Percentiles rank a stretch among this genome's conserved stretches.
Conservation (phyloP, 2,113 vertebrate species). For the Lates calcarifer region DNA sequence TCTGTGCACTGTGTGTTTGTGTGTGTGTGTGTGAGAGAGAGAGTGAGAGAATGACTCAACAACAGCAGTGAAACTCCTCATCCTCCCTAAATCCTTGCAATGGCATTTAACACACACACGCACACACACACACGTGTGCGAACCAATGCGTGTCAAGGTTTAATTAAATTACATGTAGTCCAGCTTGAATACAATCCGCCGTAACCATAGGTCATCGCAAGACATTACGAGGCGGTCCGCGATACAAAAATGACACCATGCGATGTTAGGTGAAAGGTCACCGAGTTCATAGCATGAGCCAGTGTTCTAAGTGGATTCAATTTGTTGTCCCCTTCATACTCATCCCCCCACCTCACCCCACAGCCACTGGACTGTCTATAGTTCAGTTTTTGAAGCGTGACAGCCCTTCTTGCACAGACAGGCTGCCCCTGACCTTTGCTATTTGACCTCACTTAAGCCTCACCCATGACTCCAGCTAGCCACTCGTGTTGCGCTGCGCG, state of each 20-base stretch:
- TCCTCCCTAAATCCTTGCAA: conserved; percentile 55
- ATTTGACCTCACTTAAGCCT: conserved; percentile 48
- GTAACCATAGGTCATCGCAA: neutral
- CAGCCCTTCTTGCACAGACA: neutral
- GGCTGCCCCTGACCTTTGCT: conserved; percentile 47
- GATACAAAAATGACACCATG: neutral
- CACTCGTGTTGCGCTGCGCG: neutral
- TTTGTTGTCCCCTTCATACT: conserved; percentile 30
- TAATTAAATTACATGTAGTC: conserved; percentile 48
- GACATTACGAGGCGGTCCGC: neutral
- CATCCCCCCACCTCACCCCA: too few relatives aligned
- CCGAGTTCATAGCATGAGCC: neutral
- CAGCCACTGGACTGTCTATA: neutral
- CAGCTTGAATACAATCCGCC: neutral
- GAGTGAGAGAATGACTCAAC: conserved; percentile 45
- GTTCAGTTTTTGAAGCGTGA: neutral
- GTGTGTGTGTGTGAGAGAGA: conserved; percentile 5
- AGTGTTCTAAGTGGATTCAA: conserved; percentile 7
- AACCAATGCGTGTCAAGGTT: conserved; percentile 8
- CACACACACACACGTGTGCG: conserved; percentile 7
- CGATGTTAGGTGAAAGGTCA: neutral
- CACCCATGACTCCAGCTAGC: conserved; percentile 21
- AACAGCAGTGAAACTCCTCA: conserved; percentile 54
- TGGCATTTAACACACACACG: conserved; percentile 47
- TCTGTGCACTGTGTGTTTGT: conserved; percentile 10